phyloP scores from a whole-genome alignment of 2,888 invertebrate species.

The Stegana nigrithorax region DNA sequence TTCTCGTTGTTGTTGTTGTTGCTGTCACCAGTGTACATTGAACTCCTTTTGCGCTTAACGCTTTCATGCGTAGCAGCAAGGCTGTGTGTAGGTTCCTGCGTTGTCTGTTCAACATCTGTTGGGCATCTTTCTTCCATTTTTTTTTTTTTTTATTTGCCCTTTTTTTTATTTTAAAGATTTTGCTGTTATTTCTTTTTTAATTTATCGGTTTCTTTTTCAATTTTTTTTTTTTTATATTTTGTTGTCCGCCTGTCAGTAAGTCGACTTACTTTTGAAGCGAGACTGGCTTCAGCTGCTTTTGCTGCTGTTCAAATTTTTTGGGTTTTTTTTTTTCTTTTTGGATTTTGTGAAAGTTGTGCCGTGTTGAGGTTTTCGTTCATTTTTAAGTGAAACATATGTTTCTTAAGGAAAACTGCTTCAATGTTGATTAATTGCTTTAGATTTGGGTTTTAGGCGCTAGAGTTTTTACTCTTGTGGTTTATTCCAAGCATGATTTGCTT shows the following conservation, averaged over 20 bases:
- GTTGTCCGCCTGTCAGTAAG: no score
- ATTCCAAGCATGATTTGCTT: no score
- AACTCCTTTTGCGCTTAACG: slow-evolving; percentile 41
- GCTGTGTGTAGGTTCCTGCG: slow-evolving; percentile 18
- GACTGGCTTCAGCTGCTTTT: slow-evolving; percentile 30
- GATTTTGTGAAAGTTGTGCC: slow-evolving; percentile 20
- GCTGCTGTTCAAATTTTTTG: slow-evolving; percentile 7
- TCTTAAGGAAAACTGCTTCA: slow-evolving; percentile 9
- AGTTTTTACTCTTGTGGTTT: slow-evolving; percentile 22
- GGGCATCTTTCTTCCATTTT: slow-evolving; percentile 3
- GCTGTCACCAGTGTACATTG: slow-evolving; percentile 30
- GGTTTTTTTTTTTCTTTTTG: slow-evolving; percentile 13
- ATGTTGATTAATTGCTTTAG: slow-evolving; percentile 53
- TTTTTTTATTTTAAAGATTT: slow-evolving; percentile 3
- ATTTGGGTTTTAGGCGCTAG: slow-evolving; percentile 30
- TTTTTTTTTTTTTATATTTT: slow-evolving; percentile 2
- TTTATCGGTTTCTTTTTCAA: not conserved
- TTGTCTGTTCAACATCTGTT: slow-evolving; percentile 58
- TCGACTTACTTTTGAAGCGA: no score
- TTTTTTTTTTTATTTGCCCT: not conserved
- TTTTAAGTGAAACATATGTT: slow-evolving; percentile 49
- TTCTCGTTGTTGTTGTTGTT: slow-evolving; percentile 18
- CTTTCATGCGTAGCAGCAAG: slow-evolving; percentile 33
- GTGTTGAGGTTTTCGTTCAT: not conserved
- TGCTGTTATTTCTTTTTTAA: not conserved